Evolutionary conservation across 2,113 vertebrate species (phyloP).

Genomic region (Cyphomyrus discorhynchus): DNA sequence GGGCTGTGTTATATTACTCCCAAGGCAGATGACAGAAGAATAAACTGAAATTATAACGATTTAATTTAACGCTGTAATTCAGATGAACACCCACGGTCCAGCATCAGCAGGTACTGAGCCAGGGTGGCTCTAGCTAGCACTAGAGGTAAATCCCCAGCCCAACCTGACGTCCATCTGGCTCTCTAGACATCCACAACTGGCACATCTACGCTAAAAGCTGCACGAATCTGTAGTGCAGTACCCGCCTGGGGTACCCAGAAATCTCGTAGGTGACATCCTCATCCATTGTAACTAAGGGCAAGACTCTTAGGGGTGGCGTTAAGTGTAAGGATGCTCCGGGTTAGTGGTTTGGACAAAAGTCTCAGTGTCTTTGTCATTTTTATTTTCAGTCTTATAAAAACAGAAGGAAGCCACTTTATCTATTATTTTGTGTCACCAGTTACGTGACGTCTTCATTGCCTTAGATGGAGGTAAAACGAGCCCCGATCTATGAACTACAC

Average conservation of each 20-base stretch:
- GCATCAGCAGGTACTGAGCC: background rate
- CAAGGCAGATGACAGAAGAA: background rate
- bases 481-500: background rate
- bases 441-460: background rate
- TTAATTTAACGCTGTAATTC: background rate
- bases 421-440: background rate
- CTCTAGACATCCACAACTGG: slow-evolving; percentile 13
- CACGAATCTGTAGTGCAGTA: no score
- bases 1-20: background rate
- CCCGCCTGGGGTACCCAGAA: background rate
- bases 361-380: background rate
- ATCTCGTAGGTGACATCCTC: background rate
- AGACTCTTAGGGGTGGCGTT: no score
- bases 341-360: background rate
- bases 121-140: background rate
- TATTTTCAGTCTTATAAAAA: background rate
- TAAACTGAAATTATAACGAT: background rate
- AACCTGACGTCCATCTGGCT: background rate
- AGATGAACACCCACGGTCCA: background rate
- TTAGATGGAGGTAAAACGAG: background rate
- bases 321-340: background rate
- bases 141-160: background rate
- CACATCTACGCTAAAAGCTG: slow-evolving; percentile 7
- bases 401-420: background rate
- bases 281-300: background rate